Evolutionary conservation across 2,888 invertebrate species (phyloP), one percentile per base, ranked within the genome.

Genomic region (Lacanobia wlatinum): DNA sequence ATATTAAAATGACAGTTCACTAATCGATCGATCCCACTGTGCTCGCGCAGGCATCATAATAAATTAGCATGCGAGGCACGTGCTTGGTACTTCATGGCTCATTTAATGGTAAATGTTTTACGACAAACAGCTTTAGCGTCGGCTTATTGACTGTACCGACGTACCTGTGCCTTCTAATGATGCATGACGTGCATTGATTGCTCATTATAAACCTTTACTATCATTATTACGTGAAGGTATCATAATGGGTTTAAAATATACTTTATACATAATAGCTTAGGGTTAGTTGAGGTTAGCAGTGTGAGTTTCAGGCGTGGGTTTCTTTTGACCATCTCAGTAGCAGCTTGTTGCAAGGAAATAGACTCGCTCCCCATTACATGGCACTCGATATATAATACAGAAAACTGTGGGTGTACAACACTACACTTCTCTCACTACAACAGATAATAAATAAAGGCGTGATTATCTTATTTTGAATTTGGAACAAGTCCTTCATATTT

Each of bases 61-160:
- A 76, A 81, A 84, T 87, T 82, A 80, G 79, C 83, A 84, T 84
- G 76, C 76, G 73, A 72, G 68, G 73, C 86, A 84, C 85, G 84
- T 83, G 87, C 85, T 84, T 87, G 80, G 71, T 78, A 82, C 87
- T 88, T 87, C 90, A 88, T 87, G 89, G 87, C 84, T 88, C 90
- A 89, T 92, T 91, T 86, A 82, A 76, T 83, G 80, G 84, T 83
- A 88, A 90, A 89, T 88, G 87, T 87, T 88, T 88, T 87, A 88
- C 77, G 86, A 90, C 88, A 88, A 77, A 77, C 80, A 67, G 77
- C 77, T 78, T 76, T 69, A 78, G 77, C 75, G 70, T 78, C 71
- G 73, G 70, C 84, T 75, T 83, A 82, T 84, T 81, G 78, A 76
- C 78, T 76, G 79, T 76, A 66, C 69, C 60, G 64, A 73, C 60